Evolutionary conservation across 2,888 invertebrate genomes (phyloP).

Genomic region (Norana najaformis): DNA sequence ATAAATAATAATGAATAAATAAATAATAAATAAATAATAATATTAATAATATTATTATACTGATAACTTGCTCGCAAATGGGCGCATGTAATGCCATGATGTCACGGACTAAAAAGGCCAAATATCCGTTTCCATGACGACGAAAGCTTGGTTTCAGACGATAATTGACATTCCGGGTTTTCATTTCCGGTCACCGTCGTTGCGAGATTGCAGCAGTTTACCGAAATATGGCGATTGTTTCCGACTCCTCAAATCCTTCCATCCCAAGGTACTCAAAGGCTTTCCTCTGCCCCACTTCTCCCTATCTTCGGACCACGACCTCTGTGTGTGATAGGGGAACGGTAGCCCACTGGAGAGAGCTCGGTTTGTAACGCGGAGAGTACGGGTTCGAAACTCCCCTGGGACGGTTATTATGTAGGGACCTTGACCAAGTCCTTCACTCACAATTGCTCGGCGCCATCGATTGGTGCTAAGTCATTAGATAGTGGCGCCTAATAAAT

Average conservation of each 20-base stretch:
- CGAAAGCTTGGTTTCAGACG: neutral
- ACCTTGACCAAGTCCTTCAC: too few species aligned
- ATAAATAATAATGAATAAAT: too few species aligned
- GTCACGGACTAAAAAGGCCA: neutral
- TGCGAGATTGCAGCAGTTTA: neutral
- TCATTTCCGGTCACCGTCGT: neutral
- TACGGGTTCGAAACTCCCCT: too few species aligned
- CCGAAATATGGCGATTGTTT: neutral
- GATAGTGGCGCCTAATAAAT: too few species aligned
- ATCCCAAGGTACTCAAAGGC: too few species aligned
- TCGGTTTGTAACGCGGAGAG: too few species aligned
- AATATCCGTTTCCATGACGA: neutral
- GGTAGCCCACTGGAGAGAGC: neutral
- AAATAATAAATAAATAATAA: too few species aligned
- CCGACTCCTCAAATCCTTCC: neutral
- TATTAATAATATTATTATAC: neutral
- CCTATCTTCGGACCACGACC: neutral
- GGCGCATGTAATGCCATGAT: neutral
- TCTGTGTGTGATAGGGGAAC: neutral
- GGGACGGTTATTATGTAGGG: too few species aligned
- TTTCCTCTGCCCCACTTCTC: too few species aligned
- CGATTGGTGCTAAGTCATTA: too few species aligned
- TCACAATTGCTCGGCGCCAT: too few species aligned
- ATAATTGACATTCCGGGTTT: neutral
- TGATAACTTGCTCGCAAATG: neutral